Conservation (phyloP, 2,797 vertebrate species). For the Galagoides demidoff region DNA sequence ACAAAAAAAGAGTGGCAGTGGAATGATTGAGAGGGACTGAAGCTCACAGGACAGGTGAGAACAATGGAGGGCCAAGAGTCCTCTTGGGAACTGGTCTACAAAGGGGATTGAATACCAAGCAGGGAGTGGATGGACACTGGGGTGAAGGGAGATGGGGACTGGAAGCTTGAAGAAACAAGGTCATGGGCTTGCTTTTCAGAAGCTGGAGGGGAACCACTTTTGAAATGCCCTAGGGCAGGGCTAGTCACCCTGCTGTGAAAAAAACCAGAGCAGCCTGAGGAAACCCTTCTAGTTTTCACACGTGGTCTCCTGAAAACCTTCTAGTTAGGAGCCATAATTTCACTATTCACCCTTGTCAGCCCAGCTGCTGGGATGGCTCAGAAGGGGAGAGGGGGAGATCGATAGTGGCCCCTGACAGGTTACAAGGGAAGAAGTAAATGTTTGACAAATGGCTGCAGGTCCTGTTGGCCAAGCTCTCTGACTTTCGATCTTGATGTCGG, state of each 20-base stretch:
- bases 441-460: neutral
- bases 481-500: neutral
- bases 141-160: constrained; percentile 47
- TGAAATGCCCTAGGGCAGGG: neutral
- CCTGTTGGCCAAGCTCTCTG: neutral
- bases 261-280: neutral
- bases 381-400: neutral
- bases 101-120: neutral
- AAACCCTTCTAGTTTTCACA: neutral
- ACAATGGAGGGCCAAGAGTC: neutral
- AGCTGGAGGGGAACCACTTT: neutral
- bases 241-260: constrained; percentile 15
- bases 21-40: neutral
- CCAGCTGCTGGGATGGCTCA: neutral
- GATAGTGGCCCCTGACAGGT: neutral
- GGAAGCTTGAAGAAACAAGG: neutral
- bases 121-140: neutral
- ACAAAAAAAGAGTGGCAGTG: neutral
- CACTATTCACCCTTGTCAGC: constrained; percentile 1
- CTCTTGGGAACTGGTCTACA: neutral
- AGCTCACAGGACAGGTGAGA: constrained; percentile 9
- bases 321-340: constrained; percentile 50
- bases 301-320: neutral
- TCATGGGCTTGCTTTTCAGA: neutral
- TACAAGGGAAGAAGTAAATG: constrained; percentile 7